Evolutionary conservation across 2,113 vertebrate species (phyloP), one percentile per base, ranked within the genome.

Genomic region (Pterocles orientalis): DNA sequence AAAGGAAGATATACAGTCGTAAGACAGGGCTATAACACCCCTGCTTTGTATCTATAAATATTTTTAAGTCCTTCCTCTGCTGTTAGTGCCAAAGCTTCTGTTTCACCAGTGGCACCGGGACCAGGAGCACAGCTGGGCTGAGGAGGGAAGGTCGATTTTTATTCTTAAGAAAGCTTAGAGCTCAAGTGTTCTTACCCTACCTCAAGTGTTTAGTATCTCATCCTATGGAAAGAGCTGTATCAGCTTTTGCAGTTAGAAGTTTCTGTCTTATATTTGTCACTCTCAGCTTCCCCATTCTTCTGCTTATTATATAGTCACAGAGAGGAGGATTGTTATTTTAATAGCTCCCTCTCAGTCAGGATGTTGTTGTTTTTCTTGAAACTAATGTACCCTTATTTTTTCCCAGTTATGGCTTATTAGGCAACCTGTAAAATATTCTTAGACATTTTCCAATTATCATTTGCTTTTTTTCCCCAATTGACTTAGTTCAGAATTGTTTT

Each of bases 81-180:
- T 57, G 4, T 64, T 41, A 39, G 18, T 61, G 66, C 61, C 58
- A 34, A 69, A 77, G 50, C 21, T 50, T 70, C 66, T 23, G 2
- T 65, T 84, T 58, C 4, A 2, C 53, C 48, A 56, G 2, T 5
- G 16, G 61, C 77, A 57, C 15, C 0, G 0, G n/a, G 8, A 90
- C 20, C 61, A 79, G 61, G 43, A 92, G 36, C 43, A n/a, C 36
- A 57, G 12, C 16, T 79, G 54, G 28, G 24, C 80, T 81, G 41
- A 58, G 87, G 65, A 81, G 26, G 13, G n/a, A 75, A 41, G n/a
- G 19, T 45, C 2, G 1, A n/a, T 77, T 83, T 90, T 81, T 54
- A 48, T 54, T 92, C 57, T 60, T 54, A 36, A 58, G 21, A 70
- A 75, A 84, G 12, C 28, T 36, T 28, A 45, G 18, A 12, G 24